phyloP scores from a whole-genome alignment of 1,140 invertebrate species.

The Hesperophylax magnus region DNA sequence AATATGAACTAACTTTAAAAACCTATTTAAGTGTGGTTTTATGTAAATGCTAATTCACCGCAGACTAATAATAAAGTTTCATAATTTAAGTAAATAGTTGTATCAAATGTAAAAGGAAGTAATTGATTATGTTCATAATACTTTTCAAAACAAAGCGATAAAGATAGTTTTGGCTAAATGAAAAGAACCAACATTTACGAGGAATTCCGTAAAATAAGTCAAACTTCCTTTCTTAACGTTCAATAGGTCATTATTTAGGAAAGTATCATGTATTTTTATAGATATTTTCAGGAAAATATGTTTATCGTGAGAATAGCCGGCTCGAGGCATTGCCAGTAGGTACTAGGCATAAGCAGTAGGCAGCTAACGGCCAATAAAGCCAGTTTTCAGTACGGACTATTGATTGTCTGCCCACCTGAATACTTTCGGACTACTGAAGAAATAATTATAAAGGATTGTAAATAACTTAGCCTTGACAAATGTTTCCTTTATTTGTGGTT shows the following conservation, averaged over 20 bases:
- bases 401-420: constrained; percentile 36
- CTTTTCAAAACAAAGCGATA: background rate
- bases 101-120: background rate
- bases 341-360: background rate
- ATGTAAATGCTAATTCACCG: too few relatives aligned
- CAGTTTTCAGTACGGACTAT: constrained; percentile 23
- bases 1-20: too few relatives aligned
- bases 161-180: background rate
- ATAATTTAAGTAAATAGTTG: background rate
- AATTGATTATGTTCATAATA: background rate
- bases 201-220: too few relatives aligned
- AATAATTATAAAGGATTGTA: too few relatives aligned
- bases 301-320: background rate
- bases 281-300: constrained; percentile 20
- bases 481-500: too few relatives aligned
- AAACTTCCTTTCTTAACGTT: too few relatives aligned
- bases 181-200: too few relatives aligned
- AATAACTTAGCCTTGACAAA: too few relatives aligned
- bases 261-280: background rate
- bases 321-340: background rate
- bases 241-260: background rate
- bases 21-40: too few relatives aligned
- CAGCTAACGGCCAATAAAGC: constrained; percentile 40
- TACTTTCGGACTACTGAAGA: constrained; percentile 3
- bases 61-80: too few relatives aligned